Base-by-base conservation (phyloP, 2,113 vertebrate species). In the Amia ocellicauda region DNA sequence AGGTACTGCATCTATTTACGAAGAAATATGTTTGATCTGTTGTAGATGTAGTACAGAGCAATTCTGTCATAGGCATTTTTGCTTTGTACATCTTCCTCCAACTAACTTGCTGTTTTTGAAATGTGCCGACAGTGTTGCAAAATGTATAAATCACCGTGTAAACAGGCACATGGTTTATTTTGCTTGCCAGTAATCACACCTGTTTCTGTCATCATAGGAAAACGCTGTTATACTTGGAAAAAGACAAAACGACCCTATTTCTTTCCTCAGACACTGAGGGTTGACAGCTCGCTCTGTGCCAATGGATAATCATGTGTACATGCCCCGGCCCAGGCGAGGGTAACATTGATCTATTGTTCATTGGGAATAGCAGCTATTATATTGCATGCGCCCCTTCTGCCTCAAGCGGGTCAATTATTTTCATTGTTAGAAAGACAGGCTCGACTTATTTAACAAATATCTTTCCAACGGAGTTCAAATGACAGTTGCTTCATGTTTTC, bases 401-500 rank as follows among this genome's bases (percentile, higher is more conserved):
- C 74, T 74, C 58, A 69, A 24, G 11, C 19, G 2, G n/a, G 58
- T 67, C 66, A 40, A 71, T 74, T 75, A 66, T 41, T 68, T 36
- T 63, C 14, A 11, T 31, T 75, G 60, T 64, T 60, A 59, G 26
- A 20, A 66, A 47, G 57, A 66, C 62, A 29, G 61, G 55, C 50
- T 40, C 26, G 2, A 66, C 70, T 56, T 77, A 58, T 64, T 58
- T n/a, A 59, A 62, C 60, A 28, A 62, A 62, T 68, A 58, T 60
- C 45, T 58, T 73, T 62, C 64, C n/a, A n/a, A 58, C 53, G 11
- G 70, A 64, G 5, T 70, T 72, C 29, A 40, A 66, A 57, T 77
- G 77, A 81, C 73, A 68, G 53, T 55, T 64, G 13, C 17, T 56
- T 69, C 50, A 51, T 75, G 57, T 79, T 66, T 69, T 36, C 47